These are phyloP conservation scores for Picathartes gymnocephalus DNA, from an alignment of 2,113 vertebrate genomes.

Conservation along the genomic window DNA sequence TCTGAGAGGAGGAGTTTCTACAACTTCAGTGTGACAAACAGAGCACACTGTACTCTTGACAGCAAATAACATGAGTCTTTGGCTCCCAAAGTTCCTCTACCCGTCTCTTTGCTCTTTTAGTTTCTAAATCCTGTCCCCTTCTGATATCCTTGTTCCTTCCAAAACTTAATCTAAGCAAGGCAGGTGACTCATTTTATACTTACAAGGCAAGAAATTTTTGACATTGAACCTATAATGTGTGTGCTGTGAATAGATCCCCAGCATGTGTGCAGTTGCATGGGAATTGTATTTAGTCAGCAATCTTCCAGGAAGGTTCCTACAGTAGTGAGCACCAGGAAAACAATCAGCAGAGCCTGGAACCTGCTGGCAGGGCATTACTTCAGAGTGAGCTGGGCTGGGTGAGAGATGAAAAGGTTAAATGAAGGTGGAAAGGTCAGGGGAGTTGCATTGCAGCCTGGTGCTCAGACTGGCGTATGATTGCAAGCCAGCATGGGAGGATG, in stretches of 20 bases:
- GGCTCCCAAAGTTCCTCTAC: not conserved
- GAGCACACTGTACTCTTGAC: not conserved
- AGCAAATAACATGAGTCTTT: not conserved
- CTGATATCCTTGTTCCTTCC: not conserved
- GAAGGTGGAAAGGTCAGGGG: not conserved
- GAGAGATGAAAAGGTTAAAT: not conserved
- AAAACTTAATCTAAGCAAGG: not conserved
- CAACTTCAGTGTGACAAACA: not conserved
- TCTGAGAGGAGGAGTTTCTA: not conserved
- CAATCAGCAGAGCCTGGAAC: not conserved
- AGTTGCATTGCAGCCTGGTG: not conserved
- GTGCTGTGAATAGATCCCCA: not conserved
- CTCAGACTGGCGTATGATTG: not conserved
- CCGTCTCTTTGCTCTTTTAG: not conserved
- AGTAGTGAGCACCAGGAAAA: not conserved
- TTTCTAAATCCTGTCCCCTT: not conserved
- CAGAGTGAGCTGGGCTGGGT: not conserved
- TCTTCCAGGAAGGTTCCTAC: not conserved
- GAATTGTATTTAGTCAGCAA: slow-evolving; percentile 8
- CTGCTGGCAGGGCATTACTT: not conserved
- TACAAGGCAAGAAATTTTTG: not conserved
- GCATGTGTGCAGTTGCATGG: not conserved
- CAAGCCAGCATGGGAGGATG: not conserved
- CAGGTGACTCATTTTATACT: not conserved
- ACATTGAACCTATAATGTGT: not conserved